Percentiles rank a stretch among this genome's conserved stretches.
These are phyloP conservation scores for Chymomyza caudatula DNA, from an alignment of 2,888 invertebrate species.

Conservation along the genomic window DNA sequence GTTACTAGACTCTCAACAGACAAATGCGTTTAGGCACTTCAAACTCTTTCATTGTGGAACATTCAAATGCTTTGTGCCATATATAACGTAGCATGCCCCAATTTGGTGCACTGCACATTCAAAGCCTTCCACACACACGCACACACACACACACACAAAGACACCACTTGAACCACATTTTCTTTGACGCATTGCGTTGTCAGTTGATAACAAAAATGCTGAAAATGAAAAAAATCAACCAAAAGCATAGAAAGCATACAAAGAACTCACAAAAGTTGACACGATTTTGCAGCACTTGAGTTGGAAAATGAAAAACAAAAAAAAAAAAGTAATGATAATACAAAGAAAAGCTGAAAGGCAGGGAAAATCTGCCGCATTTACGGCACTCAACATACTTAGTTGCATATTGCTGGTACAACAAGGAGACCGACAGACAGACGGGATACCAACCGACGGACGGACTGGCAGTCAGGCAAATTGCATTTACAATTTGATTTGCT, in stretches of 20 bases:
- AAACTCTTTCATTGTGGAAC: conserved; percentile 6
- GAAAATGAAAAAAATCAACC: neutral
- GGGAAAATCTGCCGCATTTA: neutral
- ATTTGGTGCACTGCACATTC: neutral
- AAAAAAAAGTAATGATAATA: neutral
- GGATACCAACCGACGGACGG: neutral
- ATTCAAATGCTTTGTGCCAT: neutral
- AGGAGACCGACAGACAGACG: neutral
- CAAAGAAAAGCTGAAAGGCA: neutral
- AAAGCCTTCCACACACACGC: neutral
- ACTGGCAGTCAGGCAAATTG: conserved; percentile 41
- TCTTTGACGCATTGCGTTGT: conserved; percentile 58
- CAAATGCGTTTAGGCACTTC: neutral
- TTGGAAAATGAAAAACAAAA: neutral
- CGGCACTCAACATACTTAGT: conserved; percentile 1
- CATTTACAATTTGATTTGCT: conserved; percentile 70
- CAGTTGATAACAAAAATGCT: conserved; percentile 41
- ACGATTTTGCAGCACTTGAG: conserved; percentile 42
- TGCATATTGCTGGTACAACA: neutral
- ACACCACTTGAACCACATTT: conserved; percentile 59
- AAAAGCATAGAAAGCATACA: neutral
- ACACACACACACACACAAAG: conserved; percentile 11
- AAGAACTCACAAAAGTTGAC: conserved; percentile 38
- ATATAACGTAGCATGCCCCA: neutral
- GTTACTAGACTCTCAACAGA: neutral